Conservation (phyloP, 2,797 vertebrate species). For the Distichodus sexfasciatus region DNA sequence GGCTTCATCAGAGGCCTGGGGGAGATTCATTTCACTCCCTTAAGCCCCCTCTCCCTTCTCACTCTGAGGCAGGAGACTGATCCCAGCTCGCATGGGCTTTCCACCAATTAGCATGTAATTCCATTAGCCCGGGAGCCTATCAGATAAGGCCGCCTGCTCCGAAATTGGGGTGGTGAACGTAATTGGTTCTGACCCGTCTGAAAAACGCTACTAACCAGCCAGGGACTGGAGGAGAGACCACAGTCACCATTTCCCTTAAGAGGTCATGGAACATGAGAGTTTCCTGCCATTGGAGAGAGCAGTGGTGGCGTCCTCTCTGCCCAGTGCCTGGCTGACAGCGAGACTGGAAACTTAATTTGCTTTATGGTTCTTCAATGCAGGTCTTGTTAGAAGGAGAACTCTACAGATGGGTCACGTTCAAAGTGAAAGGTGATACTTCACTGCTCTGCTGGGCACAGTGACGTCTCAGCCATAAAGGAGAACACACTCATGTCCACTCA, state of each 20-base stretch:
- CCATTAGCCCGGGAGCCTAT: conserved; percentile 55
- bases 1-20: conserved; percentile 23
- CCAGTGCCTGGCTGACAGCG: conserved; percentile 12
- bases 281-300: conserved; percentile 48
- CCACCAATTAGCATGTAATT: conserved; percentile 53
- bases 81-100: conserved; percentile 39
- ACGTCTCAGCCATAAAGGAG: conserved; percentile 5
- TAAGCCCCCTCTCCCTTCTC: conserved; percentile 25
- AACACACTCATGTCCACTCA: background rate
- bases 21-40: conserved; percentile 33
- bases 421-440: conserved; percentile 31
- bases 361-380: conserved; percentile 38
- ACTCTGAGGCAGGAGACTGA: background rate
- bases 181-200: conserved; percentile 54
- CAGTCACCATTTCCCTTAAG: conserved; percentile 46
- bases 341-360: conserved; percentile 30
- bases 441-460: conserved; percentile 6
- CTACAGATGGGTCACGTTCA: conserved; percentile 26
- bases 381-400: conserved; percentile 23
- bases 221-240: conserved; percentile 26
- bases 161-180: conserved; percentile 37
- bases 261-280: conserved; percentile 50
- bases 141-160: conserved; percentile 53
- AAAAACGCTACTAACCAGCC: conserved; percentile 24
- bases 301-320: conserved; percentile 26